Percentiles rank a stretch among this genome's conserved stretches.
Conservation (phyloP, 2,797 vertebrate genomes). For the Picus viridis region DNA sequence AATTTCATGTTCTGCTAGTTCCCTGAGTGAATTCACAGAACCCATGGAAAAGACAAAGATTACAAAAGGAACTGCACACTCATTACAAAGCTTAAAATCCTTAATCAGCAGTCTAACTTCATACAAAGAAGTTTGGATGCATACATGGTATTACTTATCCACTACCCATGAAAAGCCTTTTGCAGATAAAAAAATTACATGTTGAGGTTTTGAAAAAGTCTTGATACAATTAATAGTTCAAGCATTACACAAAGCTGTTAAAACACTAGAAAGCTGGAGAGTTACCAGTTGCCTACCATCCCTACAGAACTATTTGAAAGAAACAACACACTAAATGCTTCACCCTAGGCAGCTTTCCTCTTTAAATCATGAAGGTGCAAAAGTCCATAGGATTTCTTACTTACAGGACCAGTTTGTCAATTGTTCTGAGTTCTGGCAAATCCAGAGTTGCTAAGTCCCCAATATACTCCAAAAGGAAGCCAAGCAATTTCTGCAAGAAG, state of each 20-base stretch:
- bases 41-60: not conserved
- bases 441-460: constrained; percentile 84
- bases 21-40: not conserved
- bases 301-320: not conserved
- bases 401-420: constrained; percentile 89
- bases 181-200: not conserved
- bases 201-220: not conserved
- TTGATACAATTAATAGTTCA: not conserved
- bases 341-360: not conserved
- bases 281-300: not conserved
- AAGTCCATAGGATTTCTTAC: constrained; percentile 41
- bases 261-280: not conserved
- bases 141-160: not conserved
- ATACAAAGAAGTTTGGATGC: not conserved
- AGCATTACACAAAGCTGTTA: not conserved
- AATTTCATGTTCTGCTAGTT: not conserved
- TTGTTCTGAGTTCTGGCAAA: constrained; percentile 82
- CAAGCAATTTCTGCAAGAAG: constrained; percentile 88
- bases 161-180: not conserved
- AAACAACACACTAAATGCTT: not conserved
- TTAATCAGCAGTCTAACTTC: not conserved
- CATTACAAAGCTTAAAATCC: not conserved
- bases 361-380: not conserved
- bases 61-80: not conserved
- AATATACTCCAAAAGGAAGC: constrained; percentile 91